Evolutionary conservation across 2,113 vertebrate genomes (phyloP).

Genomic region (Probosciger aterrimus): DNA sequence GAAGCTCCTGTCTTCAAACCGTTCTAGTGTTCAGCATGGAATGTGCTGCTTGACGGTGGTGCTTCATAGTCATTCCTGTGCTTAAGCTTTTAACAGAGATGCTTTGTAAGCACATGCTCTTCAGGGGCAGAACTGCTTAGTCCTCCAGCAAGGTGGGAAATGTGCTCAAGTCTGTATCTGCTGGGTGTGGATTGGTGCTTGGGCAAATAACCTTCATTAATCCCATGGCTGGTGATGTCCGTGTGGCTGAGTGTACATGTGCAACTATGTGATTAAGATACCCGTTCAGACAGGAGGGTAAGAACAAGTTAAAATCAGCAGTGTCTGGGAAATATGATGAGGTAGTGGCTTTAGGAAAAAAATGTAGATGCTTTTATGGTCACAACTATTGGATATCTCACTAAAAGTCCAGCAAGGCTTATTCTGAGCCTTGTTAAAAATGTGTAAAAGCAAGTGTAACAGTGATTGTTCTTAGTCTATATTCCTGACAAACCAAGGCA

Average conservation of each 20-base stretch:
- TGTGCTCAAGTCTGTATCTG: background rate
- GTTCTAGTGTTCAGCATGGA: background rate
- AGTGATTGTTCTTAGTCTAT: background rate
- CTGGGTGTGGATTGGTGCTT: background rate
- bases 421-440: background rate
- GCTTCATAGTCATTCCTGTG: background rate
- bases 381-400: background rate
- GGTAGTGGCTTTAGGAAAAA: background rate
- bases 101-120: rapidly evolving
- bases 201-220: background rate
- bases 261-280: rapidly evolving
- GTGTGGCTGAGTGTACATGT: rapidly evolving
- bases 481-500: background rate
- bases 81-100: background rate
- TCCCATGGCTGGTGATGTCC: background rate
- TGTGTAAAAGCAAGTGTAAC: background rate
- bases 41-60: rapidly evolving
- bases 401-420: background rate
- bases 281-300: rapidly evolving
- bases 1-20: background rate
- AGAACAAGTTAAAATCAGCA: background rate
- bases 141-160: background rate
- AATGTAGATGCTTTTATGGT: background rate
- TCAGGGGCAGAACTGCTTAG: background rate
- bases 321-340: background rate